Evolutionary conservation across 2,113 vertebrate species (phyloP).

Genomic region (Coreoperca whiteheadi): DNA sequence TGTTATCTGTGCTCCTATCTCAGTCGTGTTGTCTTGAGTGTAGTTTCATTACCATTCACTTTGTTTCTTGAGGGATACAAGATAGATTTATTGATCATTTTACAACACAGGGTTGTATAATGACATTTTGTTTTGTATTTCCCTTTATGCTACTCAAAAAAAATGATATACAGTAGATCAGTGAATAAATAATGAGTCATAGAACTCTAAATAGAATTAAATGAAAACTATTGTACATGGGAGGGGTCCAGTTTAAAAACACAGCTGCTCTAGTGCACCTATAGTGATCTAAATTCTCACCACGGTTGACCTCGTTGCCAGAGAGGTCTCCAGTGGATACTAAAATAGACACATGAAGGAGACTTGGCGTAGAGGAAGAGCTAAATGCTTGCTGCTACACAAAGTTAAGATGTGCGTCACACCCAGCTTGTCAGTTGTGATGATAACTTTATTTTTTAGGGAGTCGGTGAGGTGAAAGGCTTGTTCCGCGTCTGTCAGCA

Average conservation of each 20-base stretch:
- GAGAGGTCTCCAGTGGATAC: background rate
- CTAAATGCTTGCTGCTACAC: background rate
- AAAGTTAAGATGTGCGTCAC: constrained; percentile 4
- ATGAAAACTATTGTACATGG: no score
- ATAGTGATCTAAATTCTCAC: constrained; percentile 39
- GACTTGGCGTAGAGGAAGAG: background rate
- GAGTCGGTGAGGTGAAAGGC: constrained; percentile 22
- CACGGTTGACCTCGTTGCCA: background rate
- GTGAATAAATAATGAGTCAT: no score
- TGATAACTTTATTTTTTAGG: constrained; percentile 2
- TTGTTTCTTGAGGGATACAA: background rate
- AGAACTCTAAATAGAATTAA: no score
- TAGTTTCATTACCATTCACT: constrained; percentile 2
- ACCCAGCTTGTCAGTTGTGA: background rate
- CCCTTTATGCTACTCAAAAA: no score
- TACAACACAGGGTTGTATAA: no score
- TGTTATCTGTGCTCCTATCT: background rate
- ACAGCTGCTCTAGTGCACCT: background rate
- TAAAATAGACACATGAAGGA: background rate
- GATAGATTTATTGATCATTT: no score
- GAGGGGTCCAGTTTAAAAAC: background rate
- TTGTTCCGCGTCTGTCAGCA: background rate
- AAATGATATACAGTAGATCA: no score
- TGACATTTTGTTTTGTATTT: no score
- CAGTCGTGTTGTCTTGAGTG: background rate